Conservation (phyloP, 2,113 vertebrate species). For the Abramis brama region DNA sequence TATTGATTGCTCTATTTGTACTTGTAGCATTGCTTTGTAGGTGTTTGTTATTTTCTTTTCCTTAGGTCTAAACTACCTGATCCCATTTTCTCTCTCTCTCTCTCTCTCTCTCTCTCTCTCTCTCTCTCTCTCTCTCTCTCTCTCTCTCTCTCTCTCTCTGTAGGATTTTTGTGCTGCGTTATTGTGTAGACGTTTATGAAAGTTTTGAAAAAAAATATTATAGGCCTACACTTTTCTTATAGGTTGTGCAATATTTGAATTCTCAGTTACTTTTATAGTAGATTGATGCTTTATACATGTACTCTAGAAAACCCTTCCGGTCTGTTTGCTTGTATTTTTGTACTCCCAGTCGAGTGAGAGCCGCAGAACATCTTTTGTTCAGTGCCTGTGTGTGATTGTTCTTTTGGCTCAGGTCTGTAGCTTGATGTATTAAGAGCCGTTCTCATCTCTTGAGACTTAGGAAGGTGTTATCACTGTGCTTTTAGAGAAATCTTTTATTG, state of each 20-base stretch:
- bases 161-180: neutral
- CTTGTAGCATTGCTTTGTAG: neutral
- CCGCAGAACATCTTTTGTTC: neutral
- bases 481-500: slow-evolving; percentile 7
- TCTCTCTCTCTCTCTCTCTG: neutral
- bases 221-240: neutral
- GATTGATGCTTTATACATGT: neutral
- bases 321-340: neutral
- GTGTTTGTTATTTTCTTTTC: neutral
- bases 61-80: neutral
- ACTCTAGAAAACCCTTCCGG: neutral
- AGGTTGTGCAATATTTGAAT: neutral
- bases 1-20: neutral
- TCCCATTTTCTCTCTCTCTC: neutral
- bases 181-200: neutral
- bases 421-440: slow-evolving; percentile 14
- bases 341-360: neutral
- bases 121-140: too few relatives aligned
- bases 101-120: too few relatives aligned
- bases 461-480: too few relatives aligned
- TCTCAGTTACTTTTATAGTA: neutral
- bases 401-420: slow-evolving; percentile 16
- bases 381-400: neutral
- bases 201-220: neutral
- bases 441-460: neutral